A percentile compares a stretch with the other conserved stretches of the same genome.
Evolutionary conservation across 1,140 invertebrate species (phyloP).

Genomic region (Zelostemma sp.): DNA sequence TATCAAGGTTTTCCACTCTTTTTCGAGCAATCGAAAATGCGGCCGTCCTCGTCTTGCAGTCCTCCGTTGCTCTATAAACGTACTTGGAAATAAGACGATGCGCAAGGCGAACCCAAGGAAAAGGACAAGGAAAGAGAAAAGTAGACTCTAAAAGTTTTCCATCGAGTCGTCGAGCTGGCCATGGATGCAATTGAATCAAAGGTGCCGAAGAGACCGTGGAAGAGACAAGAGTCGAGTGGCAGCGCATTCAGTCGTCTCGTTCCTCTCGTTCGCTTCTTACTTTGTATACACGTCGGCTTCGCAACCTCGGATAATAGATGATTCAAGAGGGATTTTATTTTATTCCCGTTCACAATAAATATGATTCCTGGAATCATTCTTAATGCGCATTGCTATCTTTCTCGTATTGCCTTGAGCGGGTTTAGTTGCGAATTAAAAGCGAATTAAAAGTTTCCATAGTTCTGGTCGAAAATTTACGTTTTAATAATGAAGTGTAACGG

Average conservation of each 20-base stretch:
- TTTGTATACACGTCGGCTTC: slow-evolving; percentile 22
- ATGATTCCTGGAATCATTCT: slow-evolving; percentile 5
- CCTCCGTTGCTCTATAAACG: background rate
- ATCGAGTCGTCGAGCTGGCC: slow-evolving; percentile 32
- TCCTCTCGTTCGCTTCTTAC: slow-evolving; percentile 47
- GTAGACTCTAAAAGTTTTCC: background rate
- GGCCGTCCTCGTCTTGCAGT: background rate
- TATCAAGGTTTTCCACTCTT: background rate
- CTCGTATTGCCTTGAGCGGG: too few species aligned
- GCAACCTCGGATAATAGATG: slow-evolving; percentile 30
- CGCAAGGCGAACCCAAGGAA: background rate
- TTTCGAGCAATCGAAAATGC: background rate
- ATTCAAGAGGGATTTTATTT: slow-evolving; percentile 20
- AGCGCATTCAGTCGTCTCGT: slow-evolving; percentile 51
- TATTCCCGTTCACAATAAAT: slow-evolving; percentile 1
- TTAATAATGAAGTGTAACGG: slow-evolving; percentile 13
- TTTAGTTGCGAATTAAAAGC: too few species aligned
- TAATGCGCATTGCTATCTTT: too few species aligned
- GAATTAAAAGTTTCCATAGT: too few species aligned
- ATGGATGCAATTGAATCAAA: slow-evolving; percentile 57
- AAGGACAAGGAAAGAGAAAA: background rate
- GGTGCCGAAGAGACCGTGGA: slow-evolving; percentile 40
- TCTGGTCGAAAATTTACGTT: background rate
- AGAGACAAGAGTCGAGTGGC: background rate
- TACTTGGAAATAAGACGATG: background rate